A percentile compares a stretch with the other conserved stretches of the same genome.
phyloP scores from a whole-genome alignment of 2,113 vertebrate genomes.

The Martes martes region DNA sequence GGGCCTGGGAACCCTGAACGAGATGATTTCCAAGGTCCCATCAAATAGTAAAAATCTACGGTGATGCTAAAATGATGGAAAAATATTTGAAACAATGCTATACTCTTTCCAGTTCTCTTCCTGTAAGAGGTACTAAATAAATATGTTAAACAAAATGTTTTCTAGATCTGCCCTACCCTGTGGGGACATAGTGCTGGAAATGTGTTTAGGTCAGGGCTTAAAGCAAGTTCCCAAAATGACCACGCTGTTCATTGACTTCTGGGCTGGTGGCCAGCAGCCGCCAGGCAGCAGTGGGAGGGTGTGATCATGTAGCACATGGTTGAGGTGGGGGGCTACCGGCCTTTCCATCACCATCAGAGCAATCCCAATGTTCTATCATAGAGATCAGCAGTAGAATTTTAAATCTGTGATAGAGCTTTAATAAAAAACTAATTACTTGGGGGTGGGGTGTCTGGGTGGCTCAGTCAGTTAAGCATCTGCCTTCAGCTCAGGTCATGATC shows the following conservation, averaged over 20 bases:
- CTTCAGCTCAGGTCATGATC: background rate
- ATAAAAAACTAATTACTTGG: background rate
- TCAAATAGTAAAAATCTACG: background rate
- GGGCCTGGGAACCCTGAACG: background rate
- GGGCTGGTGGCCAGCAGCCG: background rate
- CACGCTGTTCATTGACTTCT: background rate
- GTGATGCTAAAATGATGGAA: slow-evolving; percentile 8
- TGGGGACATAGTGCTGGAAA: background rate
- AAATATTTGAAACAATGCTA: background rate
- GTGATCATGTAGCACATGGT: background rate
- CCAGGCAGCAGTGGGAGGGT: background rate
- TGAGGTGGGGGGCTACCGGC: too few species aligned
- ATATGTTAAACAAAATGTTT: background rate
- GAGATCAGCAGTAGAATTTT: background rate
- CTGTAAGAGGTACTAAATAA: slow-evolving; percentile 11
- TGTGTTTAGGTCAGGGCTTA: background rate
- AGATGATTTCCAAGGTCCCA: background rate
- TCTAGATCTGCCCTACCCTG: background rate
- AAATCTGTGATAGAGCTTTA: slow-evolving; percentile 27
- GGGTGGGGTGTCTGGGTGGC: too few species aligned
- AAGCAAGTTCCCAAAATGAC: background rate
- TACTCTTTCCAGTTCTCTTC: background rate
- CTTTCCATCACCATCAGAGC: background rate
- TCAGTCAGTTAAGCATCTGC: background rate
- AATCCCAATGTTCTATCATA: background rate